A percentile compares a stretch with the other conserved stretches of the same genome.
Conservation (phyloP, 2,113 vertebrate genomes). For the Cololabis saira region DNA sequence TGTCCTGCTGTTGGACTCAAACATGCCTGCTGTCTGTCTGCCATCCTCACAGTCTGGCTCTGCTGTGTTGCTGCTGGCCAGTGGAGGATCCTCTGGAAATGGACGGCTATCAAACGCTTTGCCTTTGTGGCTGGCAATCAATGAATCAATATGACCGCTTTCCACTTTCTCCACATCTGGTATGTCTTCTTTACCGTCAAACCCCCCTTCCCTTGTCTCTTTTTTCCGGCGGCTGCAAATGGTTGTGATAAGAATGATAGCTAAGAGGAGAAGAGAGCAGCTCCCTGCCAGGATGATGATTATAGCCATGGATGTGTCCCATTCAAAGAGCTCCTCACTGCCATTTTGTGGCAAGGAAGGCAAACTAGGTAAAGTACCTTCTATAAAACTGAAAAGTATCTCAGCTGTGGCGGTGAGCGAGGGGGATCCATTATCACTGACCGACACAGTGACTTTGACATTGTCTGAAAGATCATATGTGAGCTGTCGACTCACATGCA, state of each 20-base stretch:
- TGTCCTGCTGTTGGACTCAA: conserved; percentile 87
- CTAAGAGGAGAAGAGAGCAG: conserved; percentile 92
- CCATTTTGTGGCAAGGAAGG: conserved; percentile 79
- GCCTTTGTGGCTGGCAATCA: conserved; percentile 79
- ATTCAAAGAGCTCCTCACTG: conserved; percentile 79
- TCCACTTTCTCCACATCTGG: conserved; percentile 84
- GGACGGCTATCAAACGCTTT: conserved; percentile 88
- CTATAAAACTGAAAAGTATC: conserved; percentile 87
- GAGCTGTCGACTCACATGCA: conserved; percentile 87
- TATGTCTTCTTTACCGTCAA: conserved; percentile 69
- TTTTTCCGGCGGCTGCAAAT: conserved; percentile 91
- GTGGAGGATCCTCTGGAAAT: conserved; percentile 86
- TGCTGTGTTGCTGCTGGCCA: conserved; percentile 79
- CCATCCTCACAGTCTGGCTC: conserved; percentile 78
- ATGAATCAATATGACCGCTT: conserved; percentile 81
- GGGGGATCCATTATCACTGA: conserved; percentile 89
- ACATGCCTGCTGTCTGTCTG: conserved; percentile 82
- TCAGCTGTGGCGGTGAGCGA: conserved; percentile 87
- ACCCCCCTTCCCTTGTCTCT: conserved; percentile 77
- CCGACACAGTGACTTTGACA: conserved; percentile 84
- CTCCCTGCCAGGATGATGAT: conserved; percentile 93
- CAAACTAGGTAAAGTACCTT: conserved; percentile 80
- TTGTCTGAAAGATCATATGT: conserved; percentile 86
- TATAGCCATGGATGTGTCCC: conserved; percentile 92
- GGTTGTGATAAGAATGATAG: conserved; percentile 93